These are phyloP conservation scores for Seladonia tumulorum DNA, from an alignment of 2,888 invertebrate genomes.

Conservation along the genomic window DNA sequence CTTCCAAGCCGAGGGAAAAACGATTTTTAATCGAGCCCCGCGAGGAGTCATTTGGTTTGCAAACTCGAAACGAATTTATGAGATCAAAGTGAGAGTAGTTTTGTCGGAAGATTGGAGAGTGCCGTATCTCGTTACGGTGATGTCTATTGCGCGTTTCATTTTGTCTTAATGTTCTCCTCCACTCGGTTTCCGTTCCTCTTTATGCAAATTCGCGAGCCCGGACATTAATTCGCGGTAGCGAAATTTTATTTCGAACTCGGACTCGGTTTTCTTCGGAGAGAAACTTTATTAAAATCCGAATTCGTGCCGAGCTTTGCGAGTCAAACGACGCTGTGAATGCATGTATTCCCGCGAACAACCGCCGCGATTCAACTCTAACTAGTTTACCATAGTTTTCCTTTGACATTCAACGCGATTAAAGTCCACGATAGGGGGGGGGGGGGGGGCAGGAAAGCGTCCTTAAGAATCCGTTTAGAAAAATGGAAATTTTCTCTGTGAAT, in stretches of 20 bases:
- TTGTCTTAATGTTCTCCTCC: neutral
- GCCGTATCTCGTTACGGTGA: neutral
- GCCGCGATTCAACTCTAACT: neutral
- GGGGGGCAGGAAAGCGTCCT: neutral
- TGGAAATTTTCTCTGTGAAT: neutral
- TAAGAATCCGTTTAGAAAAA: neutral
- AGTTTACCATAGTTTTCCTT: neutral
- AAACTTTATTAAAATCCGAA: neutral
- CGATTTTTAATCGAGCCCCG: neutral
- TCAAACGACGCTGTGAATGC: neutral
- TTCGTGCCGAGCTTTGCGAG: neutral
- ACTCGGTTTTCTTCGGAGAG: neutral
- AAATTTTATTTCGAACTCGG: neutral
- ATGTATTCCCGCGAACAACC: neutral
- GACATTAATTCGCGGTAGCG: neutral
- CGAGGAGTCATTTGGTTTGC: neutral
- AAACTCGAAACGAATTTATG: neutral
- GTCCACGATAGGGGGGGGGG: too few relatives aligned
- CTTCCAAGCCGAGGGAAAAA: neutral
- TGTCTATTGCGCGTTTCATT: neutral
- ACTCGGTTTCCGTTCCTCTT: neutral
- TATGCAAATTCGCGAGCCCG: neutral
- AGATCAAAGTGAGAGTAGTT: neutral
- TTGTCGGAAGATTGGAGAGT: constrained; percentile 7
- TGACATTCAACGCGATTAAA: neutral